Evolutionary conservation across 2,113 vertebrate genomes (phyloP), one percentile per base, ranked within the genome.

Genomic region (Gobiocypris rarus): DNA sequence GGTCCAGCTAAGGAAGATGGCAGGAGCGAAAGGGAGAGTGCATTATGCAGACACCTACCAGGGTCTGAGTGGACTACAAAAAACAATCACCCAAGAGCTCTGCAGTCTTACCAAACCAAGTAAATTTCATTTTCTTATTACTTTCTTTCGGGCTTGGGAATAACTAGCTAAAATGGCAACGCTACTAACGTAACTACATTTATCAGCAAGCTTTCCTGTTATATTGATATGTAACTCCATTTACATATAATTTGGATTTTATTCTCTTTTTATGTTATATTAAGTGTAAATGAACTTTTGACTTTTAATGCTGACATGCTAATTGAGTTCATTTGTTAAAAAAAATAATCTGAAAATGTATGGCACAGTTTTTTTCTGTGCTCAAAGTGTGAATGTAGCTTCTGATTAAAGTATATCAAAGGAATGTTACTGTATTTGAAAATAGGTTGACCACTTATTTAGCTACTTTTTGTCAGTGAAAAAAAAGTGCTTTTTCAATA

Each of bases 81-180:
- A 88, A 84, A 93, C 93, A 9, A 92, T 96, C 31, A 88, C 89
- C 4, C 2, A 88, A 0, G 85, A 88, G 41, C 90, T 96, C 78
- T 96, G 95, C 86, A 84, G 85, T 9, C 65, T 83, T 45, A 93
- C 94, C 76, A 94, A 94, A 79, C 93, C 93, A 93, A 93, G 96
- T 96, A 92, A 87, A 58, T 28, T 5, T 34, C 1, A 31, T 34
- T 50, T n/a, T 70, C 14, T 63, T 7, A 8, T n/a, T 1, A 70
- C 4, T 24, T 24, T 71, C 0, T 67, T 14, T 28, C 14, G 17
- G 50, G 17, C 17, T 7, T 19, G 17, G 15, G 50, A 54, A 54
- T 54, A 54, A 19, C 15, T 52, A 6, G 50, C 52, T 52, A 6
- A 52, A 17, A 52, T 17, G 50, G 5, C 15, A 52, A 52, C 2